Percentiles rank a stretch among this genome's conserved stretches.
These are phyloP conservation scores for Phortica okadai DNA, from an alignment of 2,888 invertebrate genomes.

Conservation along the genomic window DNA sequence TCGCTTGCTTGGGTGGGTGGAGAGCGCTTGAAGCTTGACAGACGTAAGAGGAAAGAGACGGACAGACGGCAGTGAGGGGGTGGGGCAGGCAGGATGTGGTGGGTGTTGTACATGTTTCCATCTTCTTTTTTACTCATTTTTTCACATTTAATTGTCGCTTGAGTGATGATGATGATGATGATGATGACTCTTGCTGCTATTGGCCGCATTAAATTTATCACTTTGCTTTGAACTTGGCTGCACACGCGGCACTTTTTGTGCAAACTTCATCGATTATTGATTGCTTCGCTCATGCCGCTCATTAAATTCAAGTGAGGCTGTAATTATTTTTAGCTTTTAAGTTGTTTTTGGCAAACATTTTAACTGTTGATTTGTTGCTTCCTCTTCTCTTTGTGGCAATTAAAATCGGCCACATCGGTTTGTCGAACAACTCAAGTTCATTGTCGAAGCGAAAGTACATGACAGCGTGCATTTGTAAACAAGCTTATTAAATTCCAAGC, in stretches of 20 bases:
- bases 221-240: not conserved
- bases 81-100: slow-evolving; percentile 42
- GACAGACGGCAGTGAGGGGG: slow-evolving; percentile 40
- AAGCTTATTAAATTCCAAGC: slow-evolving; percentile 67
- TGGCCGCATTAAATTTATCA: not conserved
- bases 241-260: not conserved
- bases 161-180: not conserved
- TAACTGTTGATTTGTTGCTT: not conserved
- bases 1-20: not conserved
- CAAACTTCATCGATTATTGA: not conserved
- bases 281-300: not conserved
- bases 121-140: not conserved
- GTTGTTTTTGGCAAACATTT: not conserved
- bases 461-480: slow-evolving; percentile 64
- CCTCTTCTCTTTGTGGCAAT: not conserved
- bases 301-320: not conserved
- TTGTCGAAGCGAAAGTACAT: slow-evolving; percentile 49
- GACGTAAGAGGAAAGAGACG: not conserved
- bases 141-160: not conserved
- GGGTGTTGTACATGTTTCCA: not conserved
- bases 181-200: not conserved
- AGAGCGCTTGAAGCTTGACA: not conserved
- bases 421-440: slow-evolving; percentile 58
- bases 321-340: not conserved
- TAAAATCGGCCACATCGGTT: not conserved